Conservation (phyloP, 2,888 invertebrate genomes). For the Thera obeliscata region DNA sequence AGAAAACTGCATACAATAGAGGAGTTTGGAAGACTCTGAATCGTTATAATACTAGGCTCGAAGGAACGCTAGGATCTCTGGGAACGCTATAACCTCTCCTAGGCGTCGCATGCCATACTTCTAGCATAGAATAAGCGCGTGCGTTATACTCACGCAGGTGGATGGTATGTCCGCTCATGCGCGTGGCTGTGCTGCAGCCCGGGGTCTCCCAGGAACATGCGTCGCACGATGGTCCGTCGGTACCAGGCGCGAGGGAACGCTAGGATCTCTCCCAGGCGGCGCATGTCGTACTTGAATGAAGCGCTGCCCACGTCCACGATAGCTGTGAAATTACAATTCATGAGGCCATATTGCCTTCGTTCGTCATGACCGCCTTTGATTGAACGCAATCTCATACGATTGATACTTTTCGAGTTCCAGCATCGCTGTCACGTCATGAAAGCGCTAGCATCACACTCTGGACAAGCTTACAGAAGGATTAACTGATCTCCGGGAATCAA, state of each 20-base stretch:
- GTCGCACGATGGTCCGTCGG: conserved; percentile 94
- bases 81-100: background rate
- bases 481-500: too few relatives aligned
- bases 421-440: too few relatives aligned
- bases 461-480: too few relatives aligned
- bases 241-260: conserved; percentile 99
- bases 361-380: too few relatives aligned
- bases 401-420: too few relatives aligned
- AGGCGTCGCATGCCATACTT: background rate
- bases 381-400: too few relatives aligned
- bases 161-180: background rate
- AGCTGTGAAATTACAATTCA: conserved; percentile 76
- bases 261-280: conserved; percentile 97
- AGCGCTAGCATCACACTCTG: too few relatives aligned
- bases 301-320: conserved; percentile 98
- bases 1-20: too few relatives aligned
- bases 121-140: background rate
- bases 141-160: background rate
- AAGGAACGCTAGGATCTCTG: background rate
- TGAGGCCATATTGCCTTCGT: too few relatives aligned
- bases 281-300: conserved; percentile 99
- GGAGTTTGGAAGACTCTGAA: too few relatives aligned
- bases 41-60: background rate
- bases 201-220: conserved; percentile 97
- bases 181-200: conserved; percentile 78